Evolutionary conservation across 2,797 vertebrate species (phyloP), one percentile per base, ranked within the genome.

Genomic region (Poeciliopsis presidionis): DNA sequence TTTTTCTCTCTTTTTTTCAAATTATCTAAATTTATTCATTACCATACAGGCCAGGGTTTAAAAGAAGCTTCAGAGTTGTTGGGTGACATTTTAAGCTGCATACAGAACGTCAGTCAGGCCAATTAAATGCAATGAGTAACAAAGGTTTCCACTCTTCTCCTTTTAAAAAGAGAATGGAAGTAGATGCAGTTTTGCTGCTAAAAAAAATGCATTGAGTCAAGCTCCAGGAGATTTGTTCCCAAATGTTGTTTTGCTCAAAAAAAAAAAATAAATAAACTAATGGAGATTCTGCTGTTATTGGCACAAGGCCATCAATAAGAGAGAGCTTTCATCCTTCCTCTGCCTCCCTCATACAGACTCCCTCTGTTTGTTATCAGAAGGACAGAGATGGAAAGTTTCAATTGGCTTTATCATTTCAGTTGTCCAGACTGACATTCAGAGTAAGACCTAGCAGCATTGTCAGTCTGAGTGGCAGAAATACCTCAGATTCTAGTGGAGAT

Each of bases 321-420:
- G 70, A 86, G 76, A 83, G 69, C 46, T 22, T 74, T 30, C 18
- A 55, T 39, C 22, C 77, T 69, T 49, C 55, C 46, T 18, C 36
- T 39, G 63, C 74, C 28, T 74, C 41, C 72, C 76, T 75, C 72
- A 76, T 46, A 3, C 84, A 51, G 76, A 79, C 86, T 81, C 85
- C 76, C 70, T 92, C 75, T 89, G 85, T 87, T 72, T 92, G 86
- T 93, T 93, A 92, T 94, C 93, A 92, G 92, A 78, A 30, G 81
- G 91, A 81, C 79, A 73, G 86, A 92, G 86, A 92, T 90, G 92
- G 90, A 90, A 92, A 92, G 82, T 92, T 93, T 92, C 90, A 92
- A 81, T 87, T 89, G 90, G 85, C 78, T 93, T 92, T 92, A 94
- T 91, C 74, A 74, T 91, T 89, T 93, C 93, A 91, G 90, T 91